Percentiles rank a stretch among this genome's conserved stretches.
Conservation (phyloP, 2,888 invertebrate species). For the Epirrita christyi region DNA sequence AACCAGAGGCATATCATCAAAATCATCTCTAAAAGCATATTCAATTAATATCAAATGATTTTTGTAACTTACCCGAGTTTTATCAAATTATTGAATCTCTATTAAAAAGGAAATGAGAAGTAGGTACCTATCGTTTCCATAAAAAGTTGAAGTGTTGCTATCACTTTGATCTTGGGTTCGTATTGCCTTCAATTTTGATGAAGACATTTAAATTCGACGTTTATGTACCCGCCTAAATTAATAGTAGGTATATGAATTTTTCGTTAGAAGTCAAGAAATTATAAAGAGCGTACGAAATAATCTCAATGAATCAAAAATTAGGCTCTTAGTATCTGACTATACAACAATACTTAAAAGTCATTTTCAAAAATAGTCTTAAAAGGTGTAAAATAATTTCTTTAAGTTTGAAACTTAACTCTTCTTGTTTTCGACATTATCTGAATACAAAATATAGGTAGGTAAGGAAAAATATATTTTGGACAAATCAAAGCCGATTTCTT, state of each 20-base stretch:
- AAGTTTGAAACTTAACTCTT: not conserved
- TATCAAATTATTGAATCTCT: slow-evolving; percentile 67
- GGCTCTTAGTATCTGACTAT: no score
- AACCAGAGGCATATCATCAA: not conserved
- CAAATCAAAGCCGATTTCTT: no score
- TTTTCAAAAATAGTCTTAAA: not conserved
- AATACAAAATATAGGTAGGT: no score
- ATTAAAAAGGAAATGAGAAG: slow-evolving; percentile 67
- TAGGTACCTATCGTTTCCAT: slow-evolving; percentile 56
- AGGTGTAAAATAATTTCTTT: not conserved
- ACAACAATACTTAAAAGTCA: no score
- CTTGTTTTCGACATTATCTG: not conserved
- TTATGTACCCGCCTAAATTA: slow-evolving; percentile 37
- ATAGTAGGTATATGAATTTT: not conserved
- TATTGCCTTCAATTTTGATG: slow-evolving; percentile 58
- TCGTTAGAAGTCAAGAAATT: no score
- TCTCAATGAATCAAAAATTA: no score
- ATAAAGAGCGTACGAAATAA: no score
- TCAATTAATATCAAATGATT: slow-evolving; percentile 32
- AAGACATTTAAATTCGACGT: slow-evolving; percentile 59
- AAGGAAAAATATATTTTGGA: no score
- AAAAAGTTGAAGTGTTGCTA: slow-evolving; percentile 62
- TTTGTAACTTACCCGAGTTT: slow-evolving; percentile 49
- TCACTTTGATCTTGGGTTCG: slow-evolving; percentile 61
- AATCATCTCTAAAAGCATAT: slow-evolving; percentile 1